phyloP scores from a whole-genome alignment of 2,888 invertebrate genomes.

The Unio pictorum region DNA sequence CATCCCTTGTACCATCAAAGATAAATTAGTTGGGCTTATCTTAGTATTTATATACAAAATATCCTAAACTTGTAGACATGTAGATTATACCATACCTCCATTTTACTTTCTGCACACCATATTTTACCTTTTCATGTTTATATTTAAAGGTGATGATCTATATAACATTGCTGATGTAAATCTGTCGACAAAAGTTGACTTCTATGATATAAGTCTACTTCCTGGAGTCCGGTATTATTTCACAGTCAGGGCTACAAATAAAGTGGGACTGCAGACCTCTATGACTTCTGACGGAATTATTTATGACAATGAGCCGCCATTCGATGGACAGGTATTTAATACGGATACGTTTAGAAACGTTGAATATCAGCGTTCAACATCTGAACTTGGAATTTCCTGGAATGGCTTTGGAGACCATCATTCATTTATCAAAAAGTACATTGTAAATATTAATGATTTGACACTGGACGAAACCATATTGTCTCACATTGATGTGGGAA shows the following conservation, averaged over 20 bases:
- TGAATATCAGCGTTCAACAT: slow-evolving; percentile 14
- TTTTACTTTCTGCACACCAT: too few species aligned
- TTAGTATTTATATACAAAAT: too few species aligned
- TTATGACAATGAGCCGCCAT: slow-evolving; percentile 30
- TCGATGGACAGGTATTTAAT: slow-evolving; percentile 31
- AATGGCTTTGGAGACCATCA: slow-evolving; percentile 37
- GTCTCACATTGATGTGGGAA: slow-evolving; percentile 11
- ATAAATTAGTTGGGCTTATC: too few species aligned
- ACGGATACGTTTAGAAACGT: slow-evolving; percentile 16
- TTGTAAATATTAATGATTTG: slow-evolving; percentile 10
- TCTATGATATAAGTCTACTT: slow-evolving; percentile 11
- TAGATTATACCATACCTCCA: too few species aligned
- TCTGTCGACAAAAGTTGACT: slow-evolving; percentile 8
- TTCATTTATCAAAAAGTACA: slow-evolving; percentile 24
- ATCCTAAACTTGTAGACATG: too few species aligned
- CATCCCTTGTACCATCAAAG: too few species aligned
- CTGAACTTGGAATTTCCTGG: slow-evolving; percentile 29
- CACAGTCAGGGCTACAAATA: slow-evolving; percentile 29
- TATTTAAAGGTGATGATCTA: slow-evolving; percentile 19
- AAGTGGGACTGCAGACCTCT: slow-evolving; percentile 22
- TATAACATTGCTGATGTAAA: slow-evolving; percentile 7
- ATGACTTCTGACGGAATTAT: slow-evolving; percentile 34
- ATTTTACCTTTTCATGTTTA: too few species aligned
- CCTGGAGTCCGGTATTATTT: slow-evolving; percentile 33
- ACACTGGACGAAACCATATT: background rate